Conservation (phyloP, 2,797 vertebrate species). For the Takifugu ocellatus region DNA sequence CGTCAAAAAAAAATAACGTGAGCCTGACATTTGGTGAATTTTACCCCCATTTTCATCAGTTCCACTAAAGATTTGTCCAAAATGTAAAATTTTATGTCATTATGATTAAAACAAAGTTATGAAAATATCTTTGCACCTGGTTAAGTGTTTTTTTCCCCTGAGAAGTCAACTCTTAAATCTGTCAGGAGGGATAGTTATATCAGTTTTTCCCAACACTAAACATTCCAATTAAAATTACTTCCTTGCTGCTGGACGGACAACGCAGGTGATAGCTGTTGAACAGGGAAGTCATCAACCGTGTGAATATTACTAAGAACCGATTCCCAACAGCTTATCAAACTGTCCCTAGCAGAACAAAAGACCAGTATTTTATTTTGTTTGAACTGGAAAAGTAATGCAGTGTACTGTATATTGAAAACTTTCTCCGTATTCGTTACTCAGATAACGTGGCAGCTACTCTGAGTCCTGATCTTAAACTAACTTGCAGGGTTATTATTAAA, state of each 20-base stretch:
- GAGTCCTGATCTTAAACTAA: too few relatives aligned
- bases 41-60: constrained; percentile 71
- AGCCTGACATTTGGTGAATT: constrained; percentile 73
- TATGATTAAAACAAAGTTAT: constrained; percentile 74
- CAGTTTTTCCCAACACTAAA: constrained; percentile 11
- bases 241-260: too few relatives aligned
- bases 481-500: too few relatives aligned
- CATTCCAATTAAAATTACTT: constrained; percentile 2
- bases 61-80: constrained; percentile 77
- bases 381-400: too few relatives aligned
- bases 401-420: too few relatives aligned
- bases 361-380: too few relatives aligned
- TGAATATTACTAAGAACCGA: constrained; percentile 32
- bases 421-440: too few relatives aligned
- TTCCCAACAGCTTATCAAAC: constrained; percentile 1
- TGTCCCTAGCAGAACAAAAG: too few relatives aligned
- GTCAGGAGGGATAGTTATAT: constrained; percentile 15
- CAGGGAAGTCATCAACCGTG: constrained; percentile 10
- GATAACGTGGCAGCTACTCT: too few relatives aligned
- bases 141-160: constrained; percentile 31
- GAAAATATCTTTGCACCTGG: constrained; percentile 47
- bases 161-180: constrained; percentile 14
- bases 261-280: too few relatives aligned
- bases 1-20: constrained; percentile 56
- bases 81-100: constrained; percentile 79